Conservation (phyloP, 2,888 invertebrate species). For the Emmelina monodactyla region DNA sequence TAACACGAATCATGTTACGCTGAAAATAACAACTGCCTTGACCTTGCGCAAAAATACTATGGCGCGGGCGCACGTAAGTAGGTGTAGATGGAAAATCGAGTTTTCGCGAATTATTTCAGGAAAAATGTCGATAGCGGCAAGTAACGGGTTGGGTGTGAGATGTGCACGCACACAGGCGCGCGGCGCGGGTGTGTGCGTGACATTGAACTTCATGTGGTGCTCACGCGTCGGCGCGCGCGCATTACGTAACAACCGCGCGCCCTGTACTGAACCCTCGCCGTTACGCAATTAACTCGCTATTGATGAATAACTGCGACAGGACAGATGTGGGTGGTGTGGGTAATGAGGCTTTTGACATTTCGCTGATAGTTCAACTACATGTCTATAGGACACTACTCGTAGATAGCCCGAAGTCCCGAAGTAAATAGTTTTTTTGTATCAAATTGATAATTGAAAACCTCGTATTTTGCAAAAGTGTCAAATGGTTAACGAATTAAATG, state of each 20-base stretch:
- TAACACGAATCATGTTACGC: slow-evolving; percentile 16
- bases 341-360: too few species aligned
- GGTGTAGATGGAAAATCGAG: slow-evolving; percentile 39
- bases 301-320: too few species aligned
- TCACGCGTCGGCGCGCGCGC: slow-evolving; percentile 54
- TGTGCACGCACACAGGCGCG: slow-evolving; percentile 30
- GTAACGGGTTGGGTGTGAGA: slow-evolving; percentile 55
- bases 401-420: too few species aligned
- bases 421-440: too few species aligned
- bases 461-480: too few species aligned
- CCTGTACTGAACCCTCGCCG: slow-evolving; percentile 1
- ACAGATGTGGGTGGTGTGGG: too few species aligned
- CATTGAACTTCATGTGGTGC: slow-evolving; percentile 67
- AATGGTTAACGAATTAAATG: too few species aligned
- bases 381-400: too few species aligned
- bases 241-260: slow-evolving; percentile 41
- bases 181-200: slow-evolving; percentile 36
- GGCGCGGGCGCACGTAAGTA: slow-evolving; percentile 30
- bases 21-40: slow-evolving; percentile 37
- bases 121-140: slow-evolving; percentile 54
- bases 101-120: slow-evolving; percentile 58
- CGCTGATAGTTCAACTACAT: too few species aligned
- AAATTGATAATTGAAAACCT: too few species aligned
- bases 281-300: too few species aligned
- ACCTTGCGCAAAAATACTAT: slow-evolving; percentile 47